A percentile compares a stretch with the other conserved stretches of the same genome.
These are phyloP conservation scores for Chelonus formosanus DNA, from an alignment of 2,888 invertebrate species.

Conservation along the genomic window DNA sequence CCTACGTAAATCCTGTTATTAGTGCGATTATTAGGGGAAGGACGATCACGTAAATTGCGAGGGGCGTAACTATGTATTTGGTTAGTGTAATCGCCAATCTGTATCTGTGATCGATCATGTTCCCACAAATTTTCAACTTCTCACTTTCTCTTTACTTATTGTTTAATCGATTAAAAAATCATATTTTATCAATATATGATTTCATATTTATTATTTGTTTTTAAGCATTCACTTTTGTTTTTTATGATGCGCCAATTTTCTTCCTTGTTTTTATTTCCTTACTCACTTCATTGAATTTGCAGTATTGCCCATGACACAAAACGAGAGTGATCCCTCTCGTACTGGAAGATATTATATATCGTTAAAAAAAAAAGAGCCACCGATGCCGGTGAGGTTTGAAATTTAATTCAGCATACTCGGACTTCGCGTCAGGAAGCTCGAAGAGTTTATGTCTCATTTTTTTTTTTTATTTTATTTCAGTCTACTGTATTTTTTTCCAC, in stretches of 20 bases:
- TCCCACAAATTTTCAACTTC: slow-evolving; percentile 19
- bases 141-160: slow-evolving; percentile 26
- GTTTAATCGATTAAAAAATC: slow-evolving; percentile 26
- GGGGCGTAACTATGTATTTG: slow-evolving; percentile 64
- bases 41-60: slow-evolving; percentile 60
- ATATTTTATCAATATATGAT: slow-evolving; percentile 19
- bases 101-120: slow-evolving; percentile 20
- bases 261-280: slow-evolving; percentile 36
- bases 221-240: slow-evolving; percentile 14
- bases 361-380: slow-evolving; percentile 34
- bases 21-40: slow-evolving; percentile 62
- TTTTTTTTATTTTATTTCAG: slow-evolving; percentile 14
- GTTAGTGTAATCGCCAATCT: slow-evolving; percentile 64
- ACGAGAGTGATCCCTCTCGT: slow-evolving; percentile 27
- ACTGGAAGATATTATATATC: slow-evolving; percentile 38
- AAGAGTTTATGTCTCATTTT: slow-evolving; percentile 20
- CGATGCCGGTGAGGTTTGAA: slow-evolving; percentile 38
- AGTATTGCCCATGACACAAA: slow-evolving; percentile 36
- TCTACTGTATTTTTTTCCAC: slow-evolving; percentile 21
- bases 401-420: slow-evolving; percentile 38
- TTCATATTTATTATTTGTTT: slow-evolving; percentile 19
- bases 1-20: slow-evolving; percentile 61
- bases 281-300: slow-evolving; percentile 41
- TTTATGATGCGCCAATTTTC: slow-evolving; percentile 11
- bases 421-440: background rate